Evolutionary conservation across 2,888 invertebrate genomes (phyloP), one percentile per base, ranked within the genome.

Genomic region (Hirtodrosophila alboralis): DNA sequence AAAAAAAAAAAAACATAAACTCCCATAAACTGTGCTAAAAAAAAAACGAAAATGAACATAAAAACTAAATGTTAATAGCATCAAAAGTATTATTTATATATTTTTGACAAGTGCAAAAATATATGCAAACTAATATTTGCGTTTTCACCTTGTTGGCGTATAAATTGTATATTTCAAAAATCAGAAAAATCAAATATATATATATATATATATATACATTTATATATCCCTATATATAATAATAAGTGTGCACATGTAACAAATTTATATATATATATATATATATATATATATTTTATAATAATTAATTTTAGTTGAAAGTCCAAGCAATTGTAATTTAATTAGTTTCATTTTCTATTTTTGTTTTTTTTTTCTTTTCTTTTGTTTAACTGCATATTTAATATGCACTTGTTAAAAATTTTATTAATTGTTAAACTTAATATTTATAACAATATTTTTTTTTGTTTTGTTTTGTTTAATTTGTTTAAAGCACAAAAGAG

Each of bases 31-130:
- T 80, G 79, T 80, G 79, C 79, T 80, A 80, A 79, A 78, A 44
- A 5, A 36, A 36, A 36, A 47, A 40, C 58, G 9, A 21, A 58
- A 54, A 56, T 23, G 49, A 60, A 53, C 44, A 53, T 48, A 65
- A 75, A 62, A 51, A 37, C n/a, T 38, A 43, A 36, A 43, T 59
- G 34, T 59, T 26, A 56, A 54, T 38, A 53, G 49, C 69, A 60
- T 53, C 47, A 62, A 54, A 69, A 75, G 77, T 83, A 75, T 85
- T 89, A 88, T 90, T 90, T 89, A 86, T 76, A 78, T 87, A 81
- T 88, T 89, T 90, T 90, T 90, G 90, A 90, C 90, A 21, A 68
- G 90, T 78, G 90, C 90, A 89, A 90, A 90, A 89, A 87, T 88
- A 79, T 87, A 76, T 70, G 69, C 58, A 43, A 73, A 74, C 84